Base-by-base conservation (phyloP, 2,797 vertebrate genomes). In the Pseudochaenichthys georgianus region DNA sequence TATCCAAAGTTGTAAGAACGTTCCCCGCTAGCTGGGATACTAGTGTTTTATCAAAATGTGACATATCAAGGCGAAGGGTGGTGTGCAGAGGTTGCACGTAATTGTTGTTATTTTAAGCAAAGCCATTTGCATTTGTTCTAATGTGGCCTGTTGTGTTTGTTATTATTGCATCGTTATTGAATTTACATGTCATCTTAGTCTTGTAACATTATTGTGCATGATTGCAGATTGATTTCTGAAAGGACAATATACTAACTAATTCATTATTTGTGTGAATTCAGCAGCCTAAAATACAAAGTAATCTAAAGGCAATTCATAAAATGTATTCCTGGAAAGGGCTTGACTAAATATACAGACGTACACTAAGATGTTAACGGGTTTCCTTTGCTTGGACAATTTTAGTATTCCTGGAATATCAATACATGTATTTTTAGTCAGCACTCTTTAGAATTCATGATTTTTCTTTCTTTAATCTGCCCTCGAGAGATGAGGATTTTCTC, bases 401-500 rank as follows among this genome's bases (percentile, higher is more conserved):
- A 9, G 2, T 60, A 12, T 59, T 82, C 34, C 74, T 79, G 17
- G 17, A 76, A 69, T 63, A 78, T 31, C 42, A 66, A 67, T 43
- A 70, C 16, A 17, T 34, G 51, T 70, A 74, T 86, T 85, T 87
- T 74, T 54, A 64, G 31, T 78, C 57, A 13, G 57, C 55, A 54
- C 73, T 73, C 72, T 79, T 61, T 45, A 61, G 63, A 82, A 78
- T 43, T 58, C 75, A 80, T 89, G 46, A 16, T 78, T 90, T 81
- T 81, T 57, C 69, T 68, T 80, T 77, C 52, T 77, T 77, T 91
- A 89, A 92, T 91, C 86, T 81, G 42, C 65, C 85, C 75, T 47
- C 54, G 8, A 75, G 80, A 87, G 81, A 85, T 10, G 2, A 55
- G 83, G 89, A 85, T 91, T 89, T 89, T 77, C 73, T 89, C 48